Conservation (phyloP, 2,113 vertebrate genomes). For the Oreochromis aureus region DNA sequence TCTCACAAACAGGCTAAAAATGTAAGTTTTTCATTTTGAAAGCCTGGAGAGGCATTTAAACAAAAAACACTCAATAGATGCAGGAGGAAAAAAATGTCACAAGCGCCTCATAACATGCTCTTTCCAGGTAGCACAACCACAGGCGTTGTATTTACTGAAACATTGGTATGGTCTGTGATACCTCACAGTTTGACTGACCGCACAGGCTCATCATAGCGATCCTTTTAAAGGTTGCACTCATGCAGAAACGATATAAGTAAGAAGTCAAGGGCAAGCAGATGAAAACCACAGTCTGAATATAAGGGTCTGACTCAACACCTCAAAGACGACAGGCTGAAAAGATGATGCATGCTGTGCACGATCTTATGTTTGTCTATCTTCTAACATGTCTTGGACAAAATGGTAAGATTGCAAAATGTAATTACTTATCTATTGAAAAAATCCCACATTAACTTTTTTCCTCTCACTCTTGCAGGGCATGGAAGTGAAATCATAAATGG, state of each 20-base stretch:
- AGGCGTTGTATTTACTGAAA: neutral
- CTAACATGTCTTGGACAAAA: neutral
- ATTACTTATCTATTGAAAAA: neutral
- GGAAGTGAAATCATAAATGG: conserved; percentile 67
- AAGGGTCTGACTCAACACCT: neutral
- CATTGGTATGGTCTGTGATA: neutral
- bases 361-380: neutral
- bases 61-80: accelerated
- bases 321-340: accelerated
- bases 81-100: neutral
- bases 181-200: neutral
- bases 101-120: accelerated
- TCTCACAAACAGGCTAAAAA: neutral
- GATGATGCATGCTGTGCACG: accelerated
- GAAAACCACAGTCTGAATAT: neutral
- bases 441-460: neutral
- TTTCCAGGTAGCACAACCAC: neutral
- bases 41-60: neutral
- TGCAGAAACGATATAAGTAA: neutral
- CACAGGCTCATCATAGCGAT: neutral
- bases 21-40: neutral
- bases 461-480: neutral
- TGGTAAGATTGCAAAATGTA: neutral
- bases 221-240: neutral
- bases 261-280: neutral